Conservation (phyloP, 2,797 vertebrate species). For the Alfaro cultratus region DNA sequence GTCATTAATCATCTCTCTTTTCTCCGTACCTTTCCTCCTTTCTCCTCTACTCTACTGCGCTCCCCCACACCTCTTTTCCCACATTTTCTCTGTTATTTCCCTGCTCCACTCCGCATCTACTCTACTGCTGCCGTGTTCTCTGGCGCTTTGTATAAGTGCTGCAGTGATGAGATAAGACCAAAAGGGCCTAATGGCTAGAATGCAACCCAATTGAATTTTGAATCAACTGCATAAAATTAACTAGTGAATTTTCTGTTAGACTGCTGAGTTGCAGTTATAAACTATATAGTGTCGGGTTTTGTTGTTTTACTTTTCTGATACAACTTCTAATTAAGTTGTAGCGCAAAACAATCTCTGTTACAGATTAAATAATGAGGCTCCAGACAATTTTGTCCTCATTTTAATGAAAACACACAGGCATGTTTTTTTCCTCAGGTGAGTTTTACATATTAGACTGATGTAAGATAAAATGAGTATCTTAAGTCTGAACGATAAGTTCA, state of each 20-base stretch:
- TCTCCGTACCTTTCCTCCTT: slow-evolving; percentile 33
- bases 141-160: slow-evolving; percentile 53
- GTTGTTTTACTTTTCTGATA: slow-evolving; percentile 4
- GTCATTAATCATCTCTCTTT: slow-evolving; percentile 73
- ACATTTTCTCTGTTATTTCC: slow-evolving; percentile 46
- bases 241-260: slow-evolving; percentile 25
- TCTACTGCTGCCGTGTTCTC: slow-evolving; percentile 40
- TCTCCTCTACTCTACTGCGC: slow-evolving; percentile 6
- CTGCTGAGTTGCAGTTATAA: slow-evolving; percentile 19
- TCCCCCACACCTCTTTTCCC: slow-evolving; percentile 30
- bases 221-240: slow-evolving; percentile 33
- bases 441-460: neutral
- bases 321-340: neutral
- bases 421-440: neutral
- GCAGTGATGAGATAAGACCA: slow-evolving; percentile 65
- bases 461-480: neutral
- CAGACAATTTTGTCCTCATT: neutral
- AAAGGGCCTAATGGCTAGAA: slow-evolving; percentile 47
- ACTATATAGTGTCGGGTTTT: neutral
- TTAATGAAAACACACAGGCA: neutral
- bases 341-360: slow-evolving; percentile 3
- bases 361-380: slow-evolving; percentile 1
- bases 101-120: slow-evolving; percentile 27
- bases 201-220: slow-evolving; percentile 53
- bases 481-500: neutral